Base-by-base conservation (phyloP, 2,888 invertebrate species). In the Steinernema scapterisci region DNA sequence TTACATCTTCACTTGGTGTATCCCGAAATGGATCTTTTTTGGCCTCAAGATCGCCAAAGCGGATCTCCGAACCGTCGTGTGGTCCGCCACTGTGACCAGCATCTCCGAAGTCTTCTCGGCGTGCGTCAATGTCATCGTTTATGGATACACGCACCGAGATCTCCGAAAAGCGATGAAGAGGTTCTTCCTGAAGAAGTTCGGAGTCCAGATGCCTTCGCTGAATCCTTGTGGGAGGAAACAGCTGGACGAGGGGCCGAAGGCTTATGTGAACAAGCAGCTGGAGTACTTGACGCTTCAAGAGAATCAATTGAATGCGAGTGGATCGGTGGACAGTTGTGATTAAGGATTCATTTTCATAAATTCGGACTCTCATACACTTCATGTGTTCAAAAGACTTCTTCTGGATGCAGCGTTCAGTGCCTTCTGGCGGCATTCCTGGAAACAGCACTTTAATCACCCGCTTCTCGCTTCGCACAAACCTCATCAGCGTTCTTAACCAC, bases 21-120 rank as follows among this genome's bases (percentile, higher is more conserved):
- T 63, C 19, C 63, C 63, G 1, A 63, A 63, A 63, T 63, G 63
- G 63, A 63, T 63, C 63, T 2, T 63, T 5, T 63, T 63, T 31
- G 63, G 63, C 13, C 63, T 63, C 5, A 63, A 63, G 31, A 63
- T 38, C 31, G 63, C 31, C 63, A 63, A 63, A 9, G 63, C 63
- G 16, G 63, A 63, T 16, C 27, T 7, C 16, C 1, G 16, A 9
- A 11, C 16, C 38, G 31, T 63, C 13, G 27, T 27, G 27, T 63
- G 63, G 63, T 31, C 27, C n/a, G 27, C 63, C 31, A 11, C 27
- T 16, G 16, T 63, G 31, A 27, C 31, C 27, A 27, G 63, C 16
- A 25, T 63, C 27, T 27, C 31, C 31, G 63, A 63, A 31, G 31
- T 63, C 31, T 27, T 63, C 63, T 63, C 63, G 3, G 63, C 63